Percentiles rank a stretch among this genome's conserved stretches.
These are phyloP conservation scores for Trilocha varians DNA, from an alignment of 2,888 invertebrate species.

Conservation along the genomic window DNA sequence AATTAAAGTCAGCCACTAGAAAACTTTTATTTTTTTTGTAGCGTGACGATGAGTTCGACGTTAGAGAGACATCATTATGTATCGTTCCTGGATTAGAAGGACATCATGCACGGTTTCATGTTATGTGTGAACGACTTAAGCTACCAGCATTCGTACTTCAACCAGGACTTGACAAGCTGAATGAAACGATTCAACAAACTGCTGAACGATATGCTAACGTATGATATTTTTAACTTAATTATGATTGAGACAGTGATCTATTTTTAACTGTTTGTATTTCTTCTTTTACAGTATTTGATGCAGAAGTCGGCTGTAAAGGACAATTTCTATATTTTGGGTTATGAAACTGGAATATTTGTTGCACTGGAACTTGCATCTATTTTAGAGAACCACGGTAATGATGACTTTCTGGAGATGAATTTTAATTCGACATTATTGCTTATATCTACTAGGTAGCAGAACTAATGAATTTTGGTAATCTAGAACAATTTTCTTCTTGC, in stretches of 20 bases:
- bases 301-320: slow-evolving; percentile 22
- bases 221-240: slow-evolving; percentile 21
- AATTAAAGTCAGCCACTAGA: too few relatives aligned
- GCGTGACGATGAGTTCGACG: slow-evolving; percentile 27
- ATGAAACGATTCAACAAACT: slow-evolving; percentile 24
- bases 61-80: not conserved
- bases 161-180: slow-evolving; percentile 26
- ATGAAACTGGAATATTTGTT: slow-evolving; percentile 35
- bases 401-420: not conserved
- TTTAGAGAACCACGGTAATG: slow-evolving; percentile 35
- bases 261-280: slow-evolving; percentile 2
- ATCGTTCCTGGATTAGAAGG: slow-evolving; percentile 10
- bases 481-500: slow-evolving; percentile 4
- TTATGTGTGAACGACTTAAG: slow-evolving; percentile 33
- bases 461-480: not conserved
- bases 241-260: slow-evolving; percentile 12
- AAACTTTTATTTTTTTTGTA: slow-evolving; percentile 17
- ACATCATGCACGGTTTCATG: slow-evolving; percentile 5
- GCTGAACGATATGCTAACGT: slow-evolving; percentile 22
- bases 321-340: slow-evolving; percentile 39
- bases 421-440: not conserved
- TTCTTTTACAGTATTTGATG: slow-evolving; percentile 23
- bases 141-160: slow-evolving; percentile 34
- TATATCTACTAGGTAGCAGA: not conserved
- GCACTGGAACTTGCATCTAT: slow-evolving; percentile 40